Conservation (phyloP, 2,888 invertebrate species). For the Malacosoma neustria region DNA sequence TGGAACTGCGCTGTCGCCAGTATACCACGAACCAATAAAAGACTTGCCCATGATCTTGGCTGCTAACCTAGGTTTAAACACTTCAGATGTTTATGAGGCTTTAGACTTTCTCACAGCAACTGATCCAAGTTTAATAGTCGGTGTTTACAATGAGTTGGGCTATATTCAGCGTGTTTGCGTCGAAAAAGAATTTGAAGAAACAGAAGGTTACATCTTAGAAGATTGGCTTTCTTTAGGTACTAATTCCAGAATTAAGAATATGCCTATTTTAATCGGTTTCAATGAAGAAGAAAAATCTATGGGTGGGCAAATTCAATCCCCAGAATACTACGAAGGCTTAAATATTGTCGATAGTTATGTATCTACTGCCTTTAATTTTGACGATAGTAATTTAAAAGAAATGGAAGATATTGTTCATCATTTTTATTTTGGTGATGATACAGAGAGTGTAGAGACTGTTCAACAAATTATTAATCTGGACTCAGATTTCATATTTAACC, state of each 20-base stretch:
- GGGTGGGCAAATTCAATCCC: not conserved
- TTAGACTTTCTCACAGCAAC: slow-evolving; percentile 19
- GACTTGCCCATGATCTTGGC: slow-evolving; percentile 24
- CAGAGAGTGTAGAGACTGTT: slow-evolving; percentile 3
- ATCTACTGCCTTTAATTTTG: slow-evolving; percentile 3
- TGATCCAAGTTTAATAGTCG: slow-evolving; percentile 20
- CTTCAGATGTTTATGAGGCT: slow-evolving; percentile 22
- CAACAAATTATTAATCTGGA: slow-evolving; percentile 9
- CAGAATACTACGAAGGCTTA: not conserved
- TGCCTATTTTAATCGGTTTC: slow-evolving; percentile 25
- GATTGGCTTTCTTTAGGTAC: slow-evolving; percentile 17
- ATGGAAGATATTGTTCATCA: slow-evolving; percentile 7
- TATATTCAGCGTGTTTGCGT: slow-evolving; percentile 21
- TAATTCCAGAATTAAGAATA: slow-evolving; percentile 17
- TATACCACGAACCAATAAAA: slow-evolving; percentile 14
- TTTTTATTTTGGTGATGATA: slow-evolving; percentile 14
- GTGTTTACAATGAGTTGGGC: slow-evolving; percentile 14
- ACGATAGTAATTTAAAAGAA: slow-evolving; percentile 3
- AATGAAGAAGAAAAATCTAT: slow-evolving; percentile 17
- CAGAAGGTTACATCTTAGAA: slow-evolving; percentile 22
- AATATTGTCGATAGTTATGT: not conserved
- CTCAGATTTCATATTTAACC: slow-evolving; percentile 12
- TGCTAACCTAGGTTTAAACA: slow-evolving; percentile 19
- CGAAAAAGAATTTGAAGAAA: slow-evolving; percentile 24
- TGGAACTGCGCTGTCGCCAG: slow-evolving; percentile 18